Base-by-base conservation (phyloP, 2,113 vertebrate species). In the Monopterus albus region DNA sequence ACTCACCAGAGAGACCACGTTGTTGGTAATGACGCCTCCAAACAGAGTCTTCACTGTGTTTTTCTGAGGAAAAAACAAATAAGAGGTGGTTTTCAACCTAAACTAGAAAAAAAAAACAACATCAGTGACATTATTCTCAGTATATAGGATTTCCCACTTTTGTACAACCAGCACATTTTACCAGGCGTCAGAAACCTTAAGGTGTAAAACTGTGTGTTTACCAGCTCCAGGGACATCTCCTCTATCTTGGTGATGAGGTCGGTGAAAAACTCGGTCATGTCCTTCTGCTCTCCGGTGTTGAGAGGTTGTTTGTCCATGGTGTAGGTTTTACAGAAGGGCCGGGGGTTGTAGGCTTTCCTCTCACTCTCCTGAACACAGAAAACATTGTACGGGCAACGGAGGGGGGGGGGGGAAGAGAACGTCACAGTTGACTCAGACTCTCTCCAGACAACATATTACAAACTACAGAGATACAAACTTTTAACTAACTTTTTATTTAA, bases 221-320 rank as follows among this genome's bases (percentile, higher is more conserved):
- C 98, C 95, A 99, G 90, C 75, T 98, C 98, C 83, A 95, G 96
- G 73, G 96, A 98, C 98, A 99, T 99, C 91, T 99, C 98, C 90
- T 99, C 98, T 53, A 99, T 98, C 93, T 99, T 99, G 76, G 98
- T 99, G 88, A 99, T 99, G 13, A 99, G 92, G 91, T 99, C 98
- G 0, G 98, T 99, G 90, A 99, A 99, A 90, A 99, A 99, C 82
- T 99, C 98, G 0, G 98, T 99, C 98, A 99, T 99, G 91, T 99
- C 97, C 56, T 99, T 99, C 90, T 99, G 98, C 69, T 99, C 98
- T 1, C 98, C 98, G 0, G 98, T 99, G 92, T 99, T 99, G 15
- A 99, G 92, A 1, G 98, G 98, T 81, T 98, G 97, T 64, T 99
- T 99, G 91, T 99, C 98, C 98, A 99, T 99, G 1, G 97, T 99